Percentiles rank a stretch among this genome's conserved stretches.
Conservation (phyloP, 2,797 vertebrate genomes). For the Chelmon rostratus region DNA sequence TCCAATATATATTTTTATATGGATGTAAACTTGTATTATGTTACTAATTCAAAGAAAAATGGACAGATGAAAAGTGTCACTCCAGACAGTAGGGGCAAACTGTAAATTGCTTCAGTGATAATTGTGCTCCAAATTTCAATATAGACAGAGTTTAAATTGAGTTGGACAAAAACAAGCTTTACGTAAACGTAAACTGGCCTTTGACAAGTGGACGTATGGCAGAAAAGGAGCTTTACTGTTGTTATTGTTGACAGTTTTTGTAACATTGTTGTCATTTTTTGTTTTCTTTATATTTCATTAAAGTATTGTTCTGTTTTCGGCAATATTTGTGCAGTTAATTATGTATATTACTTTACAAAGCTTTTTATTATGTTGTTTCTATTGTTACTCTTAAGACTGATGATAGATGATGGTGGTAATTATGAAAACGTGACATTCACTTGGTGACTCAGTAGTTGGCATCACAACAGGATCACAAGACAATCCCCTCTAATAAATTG, state of each 20-base stretch:
- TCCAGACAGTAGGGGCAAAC: background rate
- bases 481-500: background rate
- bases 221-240: background rate
- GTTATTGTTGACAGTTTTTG: too few species aligned
- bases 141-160: background rate
- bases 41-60: background rate
- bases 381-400: background rate
- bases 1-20: background rate
- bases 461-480: background rate
- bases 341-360: background rate
- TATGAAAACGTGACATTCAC: background rate
- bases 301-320: background rate
- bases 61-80: background rate
- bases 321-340: background rate
- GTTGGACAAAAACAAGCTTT: constrained; percentile 2
- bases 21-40: background rate
- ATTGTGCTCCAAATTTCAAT: background rate
- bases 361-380: background rate
- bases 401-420: background rate
- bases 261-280: too few species aligned
- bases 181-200: constrained; percentile 6
- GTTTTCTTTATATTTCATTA: background rate
- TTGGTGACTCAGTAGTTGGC: background rate
- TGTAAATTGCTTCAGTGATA: background rate
- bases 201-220: background rate